phyloP scores from a whole-genome alignment of 2,113 vertebrate species.

The Thomomys bottae region DNA sequence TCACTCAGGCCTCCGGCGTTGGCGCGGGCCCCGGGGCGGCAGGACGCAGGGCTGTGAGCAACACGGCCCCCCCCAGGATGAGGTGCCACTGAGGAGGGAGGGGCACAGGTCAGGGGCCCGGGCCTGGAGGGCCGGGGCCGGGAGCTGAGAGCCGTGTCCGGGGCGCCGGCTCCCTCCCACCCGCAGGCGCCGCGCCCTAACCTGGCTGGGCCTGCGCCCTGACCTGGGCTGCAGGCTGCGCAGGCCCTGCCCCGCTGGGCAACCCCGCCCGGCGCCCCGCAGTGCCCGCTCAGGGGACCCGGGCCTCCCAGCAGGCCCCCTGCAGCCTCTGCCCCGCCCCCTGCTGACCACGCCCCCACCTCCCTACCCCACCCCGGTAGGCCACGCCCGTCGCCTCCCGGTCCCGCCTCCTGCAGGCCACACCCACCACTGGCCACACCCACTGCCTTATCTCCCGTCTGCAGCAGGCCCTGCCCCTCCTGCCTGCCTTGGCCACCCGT shows the following conservation, averaged over 20 bases:
- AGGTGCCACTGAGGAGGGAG: slow-evolving; percentile 93
- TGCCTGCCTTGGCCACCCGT: background rate
- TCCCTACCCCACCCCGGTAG: too few relatives aligned
- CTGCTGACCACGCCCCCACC: too few relatives aligned
- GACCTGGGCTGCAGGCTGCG: background rate
- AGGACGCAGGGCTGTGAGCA: slow-evolving; percentile 90
- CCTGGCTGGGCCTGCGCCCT: background rate
- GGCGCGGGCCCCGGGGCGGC: slow-evolving; percentile 71
- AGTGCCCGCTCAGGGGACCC: too few relatives aligned
- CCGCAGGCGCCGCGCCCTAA: background rate
- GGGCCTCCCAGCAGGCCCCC: fast-evolving
- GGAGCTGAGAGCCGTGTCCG: background rate
- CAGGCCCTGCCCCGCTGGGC: background rate
- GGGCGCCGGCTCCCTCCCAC: background rate
- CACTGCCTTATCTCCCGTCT: too few relatives aligned
- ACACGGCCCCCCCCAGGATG: slow-evolving; percentile 95
- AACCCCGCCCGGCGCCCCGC: fast-evolving
- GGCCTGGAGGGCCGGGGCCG: background rate
- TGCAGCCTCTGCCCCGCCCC: too few relatives aligned
- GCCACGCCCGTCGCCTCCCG: too few relatives aligned
- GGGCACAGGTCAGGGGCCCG: slow-evolving; percentile 63
- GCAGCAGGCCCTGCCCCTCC: background rate
- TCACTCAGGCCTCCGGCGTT: slow-evolving; percentile 91
- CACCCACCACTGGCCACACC: too few relatives aligned
- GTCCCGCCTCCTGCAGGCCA: too few relatives aligned